Evolutionary conservation across 2,888 invertebrate genomes (phyloP), one percentile per base, ranked within the genome.

Genomic region (Drosophila anomelani): DNA sequence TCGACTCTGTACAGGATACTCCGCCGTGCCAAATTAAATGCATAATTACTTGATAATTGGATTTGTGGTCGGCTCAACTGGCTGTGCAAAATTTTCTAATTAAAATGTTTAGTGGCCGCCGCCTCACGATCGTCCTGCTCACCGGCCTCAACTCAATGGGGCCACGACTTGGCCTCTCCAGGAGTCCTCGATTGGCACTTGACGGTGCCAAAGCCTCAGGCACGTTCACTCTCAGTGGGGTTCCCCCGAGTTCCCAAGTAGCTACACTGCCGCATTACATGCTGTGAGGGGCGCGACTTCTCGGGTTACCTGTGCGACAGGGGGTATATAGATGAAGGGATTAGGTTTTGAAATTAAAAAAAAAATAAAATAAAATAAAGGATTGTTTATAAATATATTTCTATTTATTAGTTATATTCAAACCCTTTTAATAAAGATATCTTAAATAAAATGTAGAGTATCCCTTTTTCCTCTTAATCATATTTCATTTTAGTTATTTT

Each of bases 31-130:
- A 84, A 84, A 84, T 84, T 88, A 84, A 84, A 88, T 84, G 88
- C 84, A 84, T 84, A 84, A 84, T 84, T 84, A 84, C 84, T 84
- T 88, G 85, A 85, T 84, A 84, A 84, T 84, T 84, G 84, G 84
- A 84, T 84, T 84, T 84, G 88, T 61, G 88, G 84, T 82, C 85
- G 88, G 80, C 88, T 85, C 80, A 82, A 87, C 87, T 79, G 77
- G 74, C 66, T 77, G 87, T 74, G 76, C 60, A 67, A 77, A 79
- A 85, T 89, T 85, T 88, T 85, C 87, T 85, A 85, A 85, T 85
- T 85, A 89, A 85, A 85, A 87, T 87, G 87, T 89, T 85, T 84
- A 80, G 86, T 85, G 83, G 72, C 72, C 12, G 38, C 49, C 59
- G 20, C 46, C 68, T 66, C 57, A 55, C 49, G 47, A 43, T 68